A percentile compares a stretch with the other conserved stretches of the same genome.
Evolutionary conservation across 2,888 invertebrate species (phyloP).

Genomic region (Acleris holmiana): DNA sequence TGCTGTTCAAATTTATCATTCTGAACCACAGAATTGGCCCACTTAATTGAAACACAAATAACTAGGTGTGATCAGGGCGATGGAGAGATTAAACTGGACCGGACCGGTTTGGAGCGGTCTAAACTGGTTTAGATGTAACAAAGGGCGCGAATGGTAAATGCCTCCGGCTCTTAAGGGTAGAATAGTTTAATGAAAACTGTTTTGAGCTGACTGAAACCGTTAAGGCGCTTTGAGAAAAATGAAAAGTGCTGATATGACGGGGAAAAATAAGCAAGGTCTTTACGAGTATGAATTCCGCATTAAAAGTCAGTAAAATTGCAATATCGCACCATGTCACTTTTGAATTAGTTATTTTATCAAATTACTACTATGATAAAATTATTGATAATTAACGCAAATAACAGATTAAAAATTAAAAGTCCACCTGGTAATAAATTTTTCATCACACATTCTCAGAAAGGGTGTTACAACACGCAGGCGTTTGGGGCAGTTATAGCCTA

Average conservation of each 20-base stretch:
- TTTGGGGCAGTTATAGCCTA: too few species aligned
- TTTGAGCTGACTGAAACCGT: constrained; percentile 4
- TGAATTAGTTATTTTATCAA: too few species aligned
- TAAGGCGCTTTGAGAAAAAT: constrained; percentile 16
- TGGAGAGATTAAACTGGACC: constrained; percentile 59
- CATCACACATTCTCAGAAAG: too few species aligned
- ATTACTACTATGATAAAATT: too few species aligned
- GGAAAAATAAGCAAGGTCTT: too few species aligned
- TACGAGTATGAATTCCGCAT: too few species aligned
- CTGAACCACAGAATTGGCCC: constrained; percentile 64
- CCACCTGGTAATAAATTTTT: too few species aligned
- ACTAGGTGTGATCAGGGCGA: constrained; percentile 72
- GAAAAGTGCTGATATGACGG: neutral
- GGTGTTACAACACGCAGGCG: too few species aligned
- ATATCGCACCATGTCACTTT: too few species aligned
- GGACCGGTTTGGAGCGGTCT: constrained; percentile 55
- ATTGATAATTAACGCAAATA: too few species aligned
- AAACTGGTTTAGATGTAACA: constrained; percentile 51
- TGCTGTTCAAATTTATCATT: constrained; percentile 62
- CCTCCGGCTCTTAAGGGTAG: constrained; percentile 19
- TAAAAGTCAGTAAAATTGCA: too few species aligned
- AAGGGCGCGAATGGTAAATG: constrained; percentile 35
- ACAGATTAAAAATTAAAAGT: too few species aligned
- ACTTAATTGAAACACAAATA: constrained; percentile 80
- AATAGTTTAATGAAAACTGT: constrained; percentile 29